A percentile compares a stretch with the other conserved stretches of the same genome.
These are phyloP conservation scores for Pithys albifrons DNA, from an alignment of 2,113 vertebrate genomes.

Conservation along the genomic window DNA sequence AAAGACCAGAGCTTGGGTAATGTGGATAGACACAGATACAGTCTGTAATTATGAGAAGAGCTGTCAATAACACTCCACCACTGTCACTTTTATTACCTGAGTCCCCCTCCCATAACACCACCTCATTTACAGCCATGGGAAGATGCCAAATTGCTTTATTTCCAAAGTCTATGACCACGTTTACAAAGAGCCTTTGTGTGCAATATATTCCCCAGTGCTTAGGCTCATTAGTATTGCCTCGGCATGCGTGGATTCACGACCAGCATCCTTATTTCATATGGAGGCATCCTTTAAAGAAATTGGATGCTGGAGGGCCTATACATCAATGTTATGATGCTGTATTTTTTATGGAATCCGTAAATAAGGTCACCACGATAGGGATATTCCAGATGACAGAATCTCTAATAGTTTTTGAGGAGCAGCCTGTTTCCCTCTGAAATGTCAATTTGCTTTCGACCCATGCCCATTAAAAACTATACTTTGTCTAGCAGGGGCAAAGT, in stretches of 20 bases:
- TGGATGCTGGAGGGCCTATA: slow-evolving; percentile 63
- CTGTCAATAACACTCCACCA: slow-evolving; percentile 68
- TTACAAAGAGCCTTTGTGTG: slow-evolving; percentile 60
- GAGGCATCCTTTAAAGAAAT: slow-evolving; percentile 69
- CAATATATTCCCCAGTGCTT: slow-evolving; percentile 47
- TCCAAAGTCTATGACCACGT: slow-evolving; percentile 55
- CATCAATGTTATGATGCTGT: slow-evolving; percentile 73
- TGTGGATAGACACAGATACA: slow-evolving; percentile 36
- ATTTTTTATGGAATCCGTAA: slow-evolving; percentile 75
- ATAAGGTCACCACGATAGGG: slow-evolving; percentile 67
- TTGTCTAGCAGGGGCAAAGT: slow-evolving; percentile 22
- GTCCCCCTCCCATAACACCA: slow-evolving; percentile 44
- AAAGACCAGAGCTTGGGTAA: slow-evolving; percentile 51
- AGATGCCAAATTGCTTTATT: slow-evolving; percentile 71
- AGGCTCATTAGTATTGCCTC: slow-evolving; percentile 60
- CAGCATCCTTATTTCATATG: slow-evolving; percentile 61
- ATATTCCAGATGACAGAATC: slow-evolving; percentile 71
- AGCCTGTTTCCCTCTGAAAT: slow-evolving; percentile 55
- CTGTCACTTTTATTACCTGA: slow-evolving; percentile 69
- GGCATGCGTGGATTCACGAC: slow-evolving; percentile 39
- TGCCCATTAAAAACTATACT: slow-evolving; percentile 55
- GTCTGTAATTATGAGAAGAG: slow-evolving; percentile 60
- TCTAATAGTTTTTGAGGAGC: slow-evolving; percentile 73
- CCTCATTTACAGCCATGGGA: slow-evolving; percentile 65
- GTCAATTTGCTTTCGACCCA: slow-evolving; percentile 62